Base-by-base conservation (phyloP, 2,797 vertebrate genomes). In the Peromyscus attwateri region DNA sequence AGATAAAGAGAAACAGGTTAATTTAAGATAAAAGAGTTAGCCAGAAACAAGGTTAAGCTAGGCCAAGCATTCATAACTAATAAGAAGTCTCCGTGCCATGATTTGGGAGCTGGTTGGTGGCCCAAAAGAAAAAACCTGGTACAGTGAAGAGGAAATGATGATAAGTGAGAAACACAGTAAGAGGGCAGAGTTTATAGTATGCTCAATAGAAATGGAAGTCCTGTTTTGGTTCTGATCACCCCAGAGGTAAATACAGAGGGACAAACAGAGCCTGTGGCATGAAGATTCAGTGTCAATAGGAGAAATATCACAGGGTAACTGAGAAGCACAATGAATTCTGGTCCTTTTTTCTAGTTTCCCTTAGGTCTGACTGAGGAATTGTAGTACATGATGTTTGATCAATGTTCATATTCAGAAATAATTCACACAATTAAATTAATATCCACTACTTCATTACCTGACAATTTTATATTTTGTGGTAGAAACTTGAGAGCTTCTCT, bases 301-400 rank as follows among this genome's bases (percentile, higher is more conserved):
- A 96, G 66, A 79, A 95, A 73, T 23, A 77, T 31, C 46, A 87
- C 3, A 52, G 66, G 70, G 52, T 21, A 79, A 80, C 70, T 88
- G 21, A 91, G 75, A 85, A 66, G 49, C 40, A 46, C 2, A 29
- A 79, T 43, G 27, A n/a, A 79, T 52, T 55, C n/a, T 27, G 11
- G 37, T 62, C 3, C 68, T 62, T 49, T 64, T 84, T 31, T 23
- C 23, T 55, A 73, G 31, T 13, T 40, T 80, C 71, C 27, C 40
- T 64, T 70, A 40, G 5, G 25, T 52, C 27, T 71, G 40, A 81
- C 37, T 81, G 29, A 46, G 62, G 14, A 31, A 29, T 37, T 34
- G 14, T 77, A 25, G 17, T 34, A 37, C 40, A 73, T 29, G 1
- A 23, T 60, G 21, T 12, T 55, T 88, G 75, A 46, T 62, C 49